Evolutionary conservation across 2,797 vertebrate genomes (phyloP), one percentile per base, ranked within the genome.

Genomic region (Clarias fuscus): DNA sequence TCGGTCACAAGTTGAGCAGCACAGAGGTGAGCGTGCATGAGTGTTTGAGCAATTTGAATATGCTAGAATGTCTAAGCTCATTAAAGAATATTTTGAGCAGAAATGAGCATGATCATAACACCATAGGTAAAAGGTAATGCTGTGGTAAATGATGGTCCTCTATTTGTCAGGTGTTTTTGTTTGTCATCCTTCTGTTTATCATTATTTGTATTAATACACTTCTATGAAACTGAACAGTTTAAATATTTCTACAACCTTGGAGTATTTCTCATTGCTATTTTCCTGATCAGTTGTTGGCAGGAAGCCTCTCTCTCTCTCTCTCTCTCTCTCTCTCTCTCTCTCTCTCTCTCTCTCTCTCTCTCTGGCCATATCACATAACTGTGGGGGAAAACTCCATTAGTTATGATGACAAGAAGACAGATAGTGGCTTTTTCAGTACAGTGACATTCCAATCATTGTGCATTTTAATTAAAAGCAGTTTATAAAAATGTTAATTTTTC

Each of bases 381-480:
- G 72, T 53, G 14, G 48, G 65, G 67, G 65, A 8, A 53, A 11
- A 18, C 15, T 37, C 30, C 30, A 37, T 61, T 59, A 61, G 76
- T 78, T 78, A 33, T 61, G 20, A 37, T 61, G 76, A 61, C 56
- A 61, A 61, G 76, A 61, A 78, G 76, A 61, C 76, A 61, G 76
- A 78, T 78, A 61, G 58, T 78, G 76, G 87, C 94, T 92, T 94
- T 88, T 96, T 96, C 94, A 93, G 93, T 94, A 96, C 95, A 91
- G 92, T 96, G 95, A 96, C 95, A 95, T 94, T 95, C 92, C 96
- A 95, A 97, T 97, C 86, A 87, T 91, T 92, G 90, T 91, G 90
- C 94, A 93, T 95, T 95, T 93, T 96, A 95, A 96, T 96, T 96
- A 96, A 95, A 92, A 94, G 91, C 89, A 92, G 53, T 94, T 95